Evolutionary conservation across 2,888 invertebrate genomes (phyloP), one percentile per base, ranked within the genome.

Genomic region (Stenolophus ochropezus): DNA sequence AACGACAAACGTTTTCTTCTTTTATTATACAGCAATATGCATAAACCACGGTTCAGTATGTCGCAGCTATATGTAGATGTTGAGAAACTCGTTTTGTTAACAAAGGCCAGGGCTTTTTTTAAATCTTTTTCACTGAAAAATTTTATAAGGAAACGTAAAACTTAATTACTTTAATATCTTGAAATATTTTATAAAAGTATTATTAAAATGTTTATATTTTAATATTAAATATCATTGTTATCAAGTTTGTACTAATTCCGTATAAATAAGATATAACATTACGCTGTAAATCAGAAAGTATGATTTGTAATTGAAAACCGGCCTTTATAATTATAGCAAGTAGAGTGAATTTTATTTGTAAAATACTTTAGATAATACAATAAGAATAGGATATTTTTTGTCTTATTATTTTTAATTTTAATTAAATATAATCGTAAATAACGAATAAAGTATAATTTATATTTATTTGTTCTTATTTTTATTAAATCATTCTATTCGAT

Each of bases 81-180:
- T 33, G n/a, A 25, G 21, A 79, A 79, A 79, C 79, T 79, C 33
- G 79, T 69, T 69, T 69, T 73, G 42, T 73, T 42, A 73, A 80
- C 58, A 80, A 80, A 80, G 80, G 80, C 73, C 80, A 80, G 33
- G 33, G 65, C 33, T 33, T 69, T 33, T 16, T 69, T 16, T 69
- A 18, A n/a, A 42, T 42, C 33, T 42, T 42, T 42, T 42, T 42
- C 4, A 42, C 8, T 42, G 33, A 42, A 42, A 42, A 42, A 42
- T 42, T 16, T 51, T 16, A 5, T 8, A 51, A 8, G 8, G 51
- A 16, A 51, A 51, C 11, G 14, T 51, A 16, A 2, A 18, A 51
- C 18, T 14, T 16, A n/a, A n/a, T n/a, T n/a, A n/a, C n/a, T n/a
- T n/a, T n/a, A n/a, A n/a, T n/a, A n/a, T n/a, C n/a, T n/a, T n/a